Evolutionary conservation across 2,113 vertebrate genomes (phyloP), one percentile per base, ranked within the genome.

Genomic region (Ptilonorhynchus violaceus): DNA sequence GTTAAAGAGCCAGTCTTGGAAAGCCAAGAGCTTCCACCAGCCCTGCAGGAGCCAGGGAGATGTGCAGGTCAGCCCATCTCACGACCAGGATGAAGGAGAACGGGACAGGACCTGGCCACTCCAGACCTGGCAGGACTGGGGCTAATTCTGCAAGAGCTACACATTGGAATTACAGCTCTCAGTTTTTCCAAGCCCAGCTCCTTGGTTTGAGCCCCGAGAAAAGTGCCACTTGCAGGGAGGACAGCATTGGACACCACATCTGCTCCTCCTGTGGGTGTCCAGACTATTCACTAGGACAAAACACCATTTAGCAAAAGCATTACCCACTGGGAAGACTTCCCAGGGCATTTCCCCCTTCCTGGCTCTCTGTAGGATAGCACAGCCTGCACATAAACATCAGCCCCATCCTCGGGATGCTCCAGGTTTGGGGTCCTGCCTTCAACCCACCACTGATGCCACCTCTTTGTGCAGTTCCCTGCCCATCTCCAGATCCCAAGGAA

Each of bases 371-470:
- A 15, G 20, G 27, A 42, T 17, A 39, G 2, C 22, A 30, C 21
- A 95, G 19, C 31, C 24, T 13, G 22, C 41, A 84, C 47, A 87
- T 8, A 55, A 70, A n/a, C 20, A 47, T 10, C 72, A 79, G 7
- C 15, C 6, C 2, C 41, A 15, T 53, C 75, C n/a, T 28, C 3
- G 4, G 31, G n/a, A 33, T 5, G 4, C 21, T 66, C 28, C 31
- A 35, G 2, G 13, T 52, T 50, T 12, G 39, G 46, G 24, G 42
- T 53, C 31, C 63, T 55, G 49, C 23, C 5, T 39, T 59, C 23
- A 46, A 9, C 5, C 30, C 49, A 0, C 1, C 1, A 39, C 3
- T 11, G 49, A 30, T 2, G 28, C 6, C 22, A 30, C 46, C 5
- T 23, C 35, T 19, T 62, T 9, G 1, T 16, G 46, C 19, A 9